These are phyloP conservation scores for Saccostrea echinata DNA, from an alignment of 1,140 invertebrate species.

Conservation along the genomic window DNA sequence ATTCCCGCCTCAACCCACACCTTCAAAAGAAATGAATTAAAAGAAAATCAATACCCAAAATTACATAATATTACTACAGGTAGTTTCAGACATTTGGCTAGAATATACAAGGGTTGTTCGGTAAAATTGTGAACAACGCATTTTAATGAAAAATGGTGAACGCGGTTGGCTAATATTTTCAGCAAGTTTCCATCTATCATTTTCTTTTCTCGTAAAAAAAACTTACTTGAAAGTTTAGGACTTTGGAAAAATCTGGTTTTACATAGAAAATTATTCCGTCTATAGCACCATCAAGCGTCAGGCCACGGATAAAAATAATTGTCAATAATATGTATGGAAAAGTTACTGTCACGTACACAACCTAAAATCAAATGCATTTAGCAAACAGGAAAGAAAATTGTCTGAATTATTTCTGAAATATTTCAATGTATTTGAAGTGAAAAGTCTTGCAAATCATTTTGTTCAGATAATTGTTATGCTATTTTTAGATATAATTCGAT, in stretches of 20 bases:
- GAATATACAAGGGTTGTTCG: neutral
- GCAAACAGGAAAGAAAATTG: too few species aligned
- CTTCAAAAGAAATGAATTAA: slow-evolving; percentile 77
- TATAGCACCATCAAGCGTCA: slow-evolving; percentile 78
- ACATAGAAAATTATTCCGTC: slow-evolving; percentile 86
- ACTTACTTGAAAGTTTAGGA: slow-evolving; percentile 29
- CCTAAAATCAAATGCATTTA: slow-evolving; percentile 47
- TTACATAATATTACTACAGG: neutral
- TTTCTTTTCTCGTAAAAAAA: neutral
- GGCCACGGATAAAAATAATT: slow-evolving; percentile 77
- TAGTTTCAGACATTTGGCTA: neutral
- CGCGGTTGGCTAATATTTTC: too few species aligned
- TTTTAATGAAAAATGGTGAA: too few species aligned
- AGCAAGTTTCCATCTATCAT: too few species aligned
- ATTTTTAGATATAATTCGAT: neutral
- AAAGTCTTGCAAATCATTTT: neutral
- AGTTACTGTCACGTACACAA: slow-evolving; percentile 77
- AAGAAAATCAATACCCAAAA: neutral
- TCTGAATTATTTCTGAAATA: neutral
- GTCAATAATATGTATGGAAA: slow-evolving; percentile 79
- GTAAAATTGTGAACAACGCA: too few species aligned
- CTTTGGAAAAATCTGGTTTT: slow-evolving; percentile 83
- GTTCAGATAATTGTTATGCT: neutral
- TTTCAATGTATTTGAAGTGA: neutral
- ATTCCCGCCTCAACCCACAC: slow-evolving; percentile 94